Evolutionary conservation across 2,113 vertebrate species (phyloP).

Genomic region (Seriola rivoliana): DNA sequence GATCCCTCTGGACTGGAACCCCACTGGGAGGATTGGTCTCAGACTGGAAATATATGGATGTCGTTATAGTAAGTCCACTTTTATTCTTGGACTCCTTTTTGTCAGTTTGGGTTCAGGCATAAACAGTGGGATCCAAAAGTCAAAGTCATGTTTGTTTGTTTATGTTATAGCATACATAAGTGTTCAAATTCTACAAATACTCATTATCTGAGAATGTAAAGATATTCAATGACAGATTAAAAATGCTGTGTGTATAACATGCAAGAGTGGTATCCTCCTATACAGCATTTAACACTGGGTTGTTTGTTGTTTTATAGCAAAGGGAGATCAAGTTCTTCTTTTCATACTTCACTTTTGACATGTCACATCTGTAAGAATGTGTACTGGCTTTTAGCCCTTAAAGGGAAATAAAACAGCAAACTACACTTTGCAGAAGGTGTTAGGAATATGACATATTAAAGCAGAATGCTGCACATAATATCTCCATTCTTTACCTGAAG

Average conservation of each 20-base stretch:
- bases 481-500: too few relatives aligned
- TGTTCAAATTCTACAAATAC: not conserved
- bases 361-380: not conserved
- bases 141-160: not conserved
- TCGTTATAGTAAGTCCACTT: conserved; percentile 70
- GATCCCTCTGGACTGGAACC: conserved; percentile 79
- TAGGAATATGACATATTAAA: too few relatives aligned
- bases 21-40: conserved; percentile 78
- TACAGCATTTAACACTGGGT: too few relatives aligned
- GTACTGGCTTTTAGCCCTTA: not conserved
- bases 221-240: not conserved
- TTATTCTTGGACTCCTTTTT: not conserved
- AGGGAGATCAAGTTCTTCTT: not conserved
- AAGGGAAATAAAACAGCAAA: too few relatives aligned
- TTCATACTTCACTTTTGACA: not conserved
- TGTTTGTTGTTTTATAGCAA: too few relatives aligned
- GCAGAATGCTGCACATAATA: too few relatives aligned
- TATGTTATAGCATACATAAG: too few relatives aligned
- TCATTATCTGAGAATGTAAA: not conserved
- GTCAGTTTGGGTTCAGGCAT: not conserved
- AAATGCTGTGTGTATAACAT: not conserved
- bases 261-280: too few relatives aligned
- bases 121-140: too few relatives aligned
- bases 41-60: conserved; percentile 80
- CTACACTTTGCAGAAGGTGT: too few relatives aligned